A percentile compares a stretch with the other conserved stretches of the same genome.
phyloP scores from a whole-genome alignment of 2,888 invertebrate genomes.

The Yponomeuta cagnagella region DNA sequence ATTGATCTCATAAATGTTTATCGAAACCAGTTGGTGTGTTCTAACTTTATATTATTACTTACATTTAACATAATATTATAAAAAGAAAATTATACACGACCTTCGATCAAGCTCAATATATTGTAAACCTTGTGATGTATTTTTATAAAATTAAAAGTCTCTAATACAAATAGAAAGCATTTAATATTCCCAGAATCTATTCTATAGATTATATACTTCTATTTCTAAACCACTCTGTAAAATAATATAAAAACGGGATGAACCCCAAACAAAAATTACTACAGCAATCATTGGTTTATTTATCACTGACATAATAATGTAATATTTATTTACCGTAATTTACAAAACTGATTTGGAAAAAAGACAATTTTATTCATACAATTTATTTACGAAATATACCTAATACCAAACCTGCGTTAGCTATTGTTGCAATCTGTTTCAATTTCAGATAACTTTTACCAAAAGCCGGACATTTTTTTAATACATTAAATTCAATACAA shows the following conservation, averaged over 20 bases:
- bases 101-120: constrained; percentile 68
- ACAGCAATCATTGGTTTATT: neutral
- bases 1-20: constrained; percentile 49
- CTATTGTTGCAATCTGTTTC: too few species aligned
- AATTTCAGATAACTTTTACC: too few species aligned
- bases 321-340: neutral
- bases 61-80: constrained; percentile 19
- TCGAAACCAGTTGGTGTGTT: constrained; percentile 60
- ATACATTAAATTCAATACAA: too few species aligned
- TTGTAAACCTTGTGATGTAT: constrained; percentile 64
- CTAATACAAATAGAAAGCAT: neutral
- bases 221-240: neutral
- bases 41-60: constrained; percentile 36
- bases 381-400: too few species aligned
- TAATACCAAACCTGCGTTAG: too few species aligned
- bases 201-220: too few species aligned
- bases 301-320: neutral
- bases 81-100: constrained; percentile 40
- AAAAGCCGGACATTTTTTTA: too few species aligned
- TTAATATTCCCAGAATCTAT: neutral
- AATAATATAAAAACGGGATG: neutral
- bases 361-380: too few species aligned
- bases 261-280: neutral
- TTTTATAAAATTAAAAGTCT: constrained; percentile 61
- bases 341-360: too few species aligned